Evolutionary conservation across 64 coral and sea anemone genomes (phyloP).

Genomic region (Dendronephthya gigantea): DNA sequence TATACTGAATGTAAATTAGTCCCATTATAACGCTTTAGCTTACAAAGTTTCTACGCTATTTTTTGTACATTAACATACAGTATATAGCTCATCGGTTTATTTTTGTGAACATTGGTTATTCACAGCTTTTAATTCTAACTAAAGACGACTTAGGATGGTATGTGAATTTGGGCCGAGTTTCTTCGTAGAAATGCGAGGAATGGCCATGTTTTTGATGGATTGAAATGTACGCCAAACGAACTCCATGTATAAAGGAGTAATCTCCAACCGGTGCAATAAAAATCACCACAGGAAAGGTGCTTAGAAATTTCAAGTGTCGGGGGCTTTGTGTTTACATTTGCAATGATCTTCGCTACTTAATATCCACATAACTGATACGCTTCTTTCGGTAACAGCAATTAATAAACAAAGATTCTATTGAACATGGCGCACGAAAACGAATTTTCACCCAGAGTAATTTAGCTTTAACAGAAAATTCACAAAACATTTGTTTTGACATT

Average conservation of each 20-base stretch:
- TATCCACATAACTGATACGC: neutral
- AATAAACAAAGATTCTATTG: neutral
- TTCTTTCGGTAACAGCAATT: neutral
- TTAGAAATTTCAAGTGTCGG: neutral
- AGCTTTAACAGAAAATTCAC: neutral
- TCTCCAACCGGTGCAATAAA: neutral
- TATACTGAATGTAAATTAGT: no score
- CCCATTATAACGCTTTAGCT: no score
- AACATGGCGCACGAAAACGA: neutral
- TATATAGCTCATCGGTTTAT: no score
- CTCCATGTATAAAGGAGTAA: neutral
- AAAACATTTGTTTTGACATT: neutral
- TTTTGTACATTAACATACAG: no score
- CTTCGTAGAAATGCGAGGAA: neutral
- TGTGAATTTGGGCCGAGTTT: no score
- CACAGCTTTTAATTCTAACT: no score
- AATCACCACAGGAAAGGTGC: neutral
- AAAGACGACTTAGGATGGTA: no score
- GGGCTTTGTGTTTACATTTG: neutral
- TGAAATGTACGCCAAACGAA: neutral
- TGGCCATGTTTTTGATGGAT: neutral
- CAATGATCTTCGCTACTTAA: neutral
- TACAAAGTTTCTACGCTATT: no score
- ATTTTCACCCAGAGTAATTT: neutral
- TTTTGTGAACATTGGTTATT: no score